Evolutionary conservation across 2,888 invertebrate species (phyloP).

Genomic region (Dryococelus australis): DNA sequence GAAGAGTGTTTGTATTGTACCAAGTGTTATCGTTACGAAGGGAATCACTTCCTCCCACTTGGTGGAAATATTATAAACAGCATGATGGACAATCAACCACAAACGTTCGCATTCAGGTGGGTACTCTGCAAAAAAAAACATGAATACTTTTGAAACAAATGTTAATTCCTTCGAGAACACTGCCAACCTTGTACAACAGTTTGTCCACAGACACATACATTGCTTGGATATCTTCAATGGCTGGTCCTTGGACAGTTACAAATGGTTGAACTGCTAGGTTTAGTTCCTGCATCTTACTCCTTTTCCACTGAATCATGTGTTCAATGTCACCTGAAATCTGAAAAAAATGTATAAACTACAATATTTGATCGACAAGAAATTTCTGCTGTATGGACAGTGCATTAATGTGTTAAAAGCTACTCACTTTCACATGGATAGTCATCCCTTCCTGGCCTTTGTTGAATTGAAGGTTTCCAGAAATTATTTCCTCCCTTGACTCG

Average conservation of each 20-base stretch:
- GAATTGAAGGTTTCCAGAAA: not conserved
- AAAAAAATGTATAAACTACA: not conserved
- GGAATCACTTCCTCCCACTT: not conserved
- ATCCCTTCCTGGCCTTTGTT: not conserved
- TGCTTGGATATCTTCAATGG: not conserved
- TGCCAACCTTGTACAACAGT: not conserved
- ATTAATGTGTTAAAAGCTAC: too few relatives aligned
- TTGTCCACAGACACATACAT: not conserved
- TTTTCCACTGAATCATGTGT: not conserved
- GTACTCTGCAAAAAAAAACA: not conserved
- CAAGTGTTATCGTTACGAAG: not conserved
- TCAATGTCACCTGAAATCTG: not conserved
- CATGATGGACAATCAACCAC: not conserved
- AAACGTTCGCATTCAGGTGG: not conserved
- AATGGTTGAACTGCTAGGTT: not conserved
- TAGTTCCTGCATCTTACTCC: not conserved
- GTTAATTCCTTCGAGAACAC: not conserved
- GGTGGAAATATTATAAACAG: not conserved
- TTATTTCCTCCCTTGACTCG: too few relatives aligned
- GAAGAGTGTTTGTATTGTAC: not conserved
- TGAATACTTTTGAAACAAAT: not conserved
- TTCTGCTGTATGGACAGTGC: too few relatives aligned
- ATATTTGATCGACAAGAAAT: too few relatives aligned
- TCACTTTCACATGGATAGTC: not conserved
- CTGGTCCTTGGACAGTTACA: not conserved